A percentile compares a stretch with the other conserved stretches of the same genome.
Evolutionary conservation across 2,113 vertebrate species (phyloP).

Genomic region (Prionailurus viverrinus): DNA sequence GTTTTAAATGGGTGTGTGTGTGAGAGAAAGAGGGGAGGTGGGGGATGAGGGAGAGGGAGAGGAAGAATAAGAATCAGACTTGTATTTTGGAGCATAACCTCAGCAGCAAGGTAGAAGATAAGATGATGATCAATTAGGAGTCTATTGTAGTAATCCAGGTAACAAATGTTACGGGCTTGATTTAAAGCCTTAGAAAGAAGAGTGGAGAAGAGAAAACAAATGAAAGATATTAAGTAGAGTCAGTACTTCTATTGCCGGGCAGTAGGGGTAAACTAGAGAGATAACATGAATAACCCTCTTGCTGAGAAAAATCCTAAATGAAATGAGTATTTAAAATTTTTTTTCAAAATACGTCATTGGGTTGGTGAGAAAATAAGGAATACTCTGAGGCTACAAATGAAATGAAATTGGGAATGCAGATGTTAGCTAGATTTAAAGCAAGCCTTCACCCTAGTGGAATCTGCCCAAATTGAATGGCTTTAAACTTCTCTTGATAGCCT

Average conservation of each 20-base stretch:
- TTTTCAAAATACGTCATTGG: not conserved
- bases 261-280: not conserved
- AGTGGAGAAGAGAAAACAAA: not conserved
- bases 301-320: not conserved
- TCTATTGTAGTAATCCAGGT: not conserved
- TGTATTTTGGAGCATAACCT: conserved; percentile 8
- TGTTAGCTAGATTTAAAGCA: conserved; percentile 40
- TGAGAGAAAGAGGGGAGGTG: not conserved
- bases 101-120: not conserved
- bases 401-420: not conserved
- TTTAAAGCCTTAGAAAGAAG: conserved; percentile 13
- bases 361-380: not conserved
- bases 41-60: too few relatives aligned
- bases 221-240: not conserved
- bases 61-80: not conserved
- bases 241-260: not conserved
- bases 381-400: conserved; percentile 25
- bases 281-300: not conserved
- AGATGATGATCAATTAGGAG: conserved; percentile 23
- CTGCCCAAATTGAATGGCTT: not conserved
- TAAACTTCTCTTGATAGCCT: conserved; percentile 40
- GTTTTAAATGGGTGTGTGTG: not conserved
- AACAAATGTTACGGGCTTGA: conserved; percentile 32
- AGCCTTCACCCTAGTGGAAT: not conserved
- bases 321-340: not conserved